Evolutionary conservation across 1,140 invertebrate genomes (phyloP).

Genomic region (Drosophila santomea): DNA sequence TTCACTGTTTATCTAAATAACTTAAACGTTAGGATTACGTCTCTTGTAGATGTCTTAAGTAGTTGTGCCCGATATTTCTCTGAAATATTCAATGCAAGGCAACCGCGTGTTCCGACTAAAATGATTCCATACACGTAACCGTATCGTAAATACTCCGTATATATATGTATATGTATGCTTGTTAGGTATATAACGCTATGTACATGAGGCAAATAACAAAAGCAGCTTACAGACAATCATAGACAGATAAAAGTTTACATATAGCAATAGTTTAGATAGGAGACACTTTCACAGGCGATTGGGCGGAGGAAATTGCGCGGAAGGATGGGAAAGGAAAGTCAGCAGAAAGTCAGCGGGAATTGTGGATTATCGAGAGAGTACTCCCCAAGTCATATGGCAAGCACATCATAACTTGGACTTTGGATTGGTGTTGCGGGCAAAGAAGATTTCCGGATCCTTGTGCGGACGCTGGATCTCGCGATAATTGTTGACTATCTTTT

Average conservation of each 20-base stretch:
- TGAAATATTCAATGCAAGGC: constrained; percentile 78
- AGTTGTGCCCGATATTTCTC: constrained; percentile 66
- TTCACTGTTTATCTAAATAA: constrained; percentile 50
- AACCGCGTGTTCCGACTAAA: constrained; percentile 71
- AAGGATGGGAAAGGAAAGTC: constrained; percentile 9
- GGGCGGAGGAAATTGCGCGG: constrained; percentile 22
- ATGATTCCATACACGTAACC: constrained; percentile 43
- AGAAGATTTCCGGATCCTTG: constrained; percentile 82
- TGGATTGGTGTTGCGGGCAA: constrained; percentile 81
- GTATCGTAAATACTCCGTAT: constrained; percentile 38
- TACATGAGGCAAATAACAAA: constrained; percentile 69
- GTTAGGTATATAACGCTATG: constrained; percentile 59
- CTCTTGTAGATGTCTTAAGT: constrained; percentile 56
- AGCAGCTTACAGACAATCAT: constrained; percentile 71
- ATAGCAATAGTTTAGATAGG: constrained; percentile 24
- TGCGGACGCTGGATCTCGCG: constrained; percentile 81
- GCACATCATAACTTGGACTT: constrained; percentile 84
- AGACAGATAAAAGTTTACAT: constrained; percentile 35
- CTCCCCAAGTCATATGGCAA: constrained; percentile 10
- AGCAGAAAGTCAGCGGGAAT: constrained; percentile 11
- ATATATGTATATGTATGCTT: constrained; percentile 44
- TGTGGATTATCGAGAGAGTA: constrained; percentile 6
- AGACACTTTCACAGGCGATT: constrained; percentile 44
- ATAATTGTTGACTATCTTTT: constrained; percentile 84
- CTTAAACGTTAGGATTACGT: constrained; percentile 38